Evolutionary conservation across 1,140 invertebrate genomes (phyloP).

Genomic region (Danaus melanippus): DNA sequence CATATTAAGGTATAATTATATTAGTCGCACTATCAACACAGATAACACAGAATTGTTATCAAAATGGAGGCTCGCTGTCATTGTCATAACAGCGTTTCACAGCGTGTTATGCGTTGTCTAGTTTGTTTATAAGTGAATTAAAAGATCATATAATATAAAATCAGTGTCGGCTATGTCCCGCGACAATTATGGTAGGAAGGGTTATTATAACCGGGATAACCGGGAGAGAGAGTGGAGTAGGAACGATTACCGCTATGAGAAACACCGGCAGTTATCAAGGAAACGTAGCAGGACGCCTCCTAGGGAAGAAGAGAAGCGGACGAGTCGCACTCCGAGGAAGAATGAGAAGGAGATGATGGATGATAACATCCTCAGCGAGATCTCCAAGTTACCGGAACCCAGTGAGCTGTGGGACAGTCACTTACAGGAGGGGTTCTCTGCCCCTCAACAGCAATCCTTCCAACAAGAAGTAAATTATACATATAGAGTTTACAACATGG

Average conservation of each 20-base stretch:
- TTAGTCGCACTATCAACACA: too few relatives aligned
- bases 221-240: constrained; percentile 22
- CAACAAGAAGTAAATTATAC: constrained; percentile 29
- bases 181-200: constrained; percentile 17
- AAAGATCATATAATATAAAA: constrained; percentile 5
- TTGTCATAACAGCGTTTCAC: not conserved
- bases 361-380: constrained; percentile 58
- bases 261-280: constrained; percentile 20
- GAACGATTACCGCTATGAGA: constrained; percentile 28
- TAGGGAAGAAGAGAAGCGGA: constrained; percentile 29
- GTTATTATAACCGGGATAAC: constrained; percentile 14
- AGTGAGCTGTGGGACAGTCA: constrained; percentile 62
- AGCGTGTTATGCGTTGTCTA: not conserved
- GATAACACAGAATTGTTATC: too few relatives aligned
- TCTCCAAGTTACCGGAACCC: constrained; percentile 53
- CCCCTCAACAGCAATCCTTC: constrained; percentile 24
- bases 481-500: not conserved
- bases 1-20: too few relatives aligned
- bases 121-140: constrained; percentile 7
- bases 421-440: constrained; percentile 32
- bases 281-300: constrained; percentile 36
- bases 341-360: constrained; percentile 52
- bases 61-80: not conserved
- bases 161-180: constrained; percentile 25
- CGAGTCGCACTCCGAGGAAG: constrained; percentile 45